Percentiles rank a stretch among this genome's conserved stretches.
These are phyloP conservation scores for Polydrusus pterygomalis DNA, from an alignment of 2,888 invertebrate genomes.

Conservation along the genomic window DNA sequence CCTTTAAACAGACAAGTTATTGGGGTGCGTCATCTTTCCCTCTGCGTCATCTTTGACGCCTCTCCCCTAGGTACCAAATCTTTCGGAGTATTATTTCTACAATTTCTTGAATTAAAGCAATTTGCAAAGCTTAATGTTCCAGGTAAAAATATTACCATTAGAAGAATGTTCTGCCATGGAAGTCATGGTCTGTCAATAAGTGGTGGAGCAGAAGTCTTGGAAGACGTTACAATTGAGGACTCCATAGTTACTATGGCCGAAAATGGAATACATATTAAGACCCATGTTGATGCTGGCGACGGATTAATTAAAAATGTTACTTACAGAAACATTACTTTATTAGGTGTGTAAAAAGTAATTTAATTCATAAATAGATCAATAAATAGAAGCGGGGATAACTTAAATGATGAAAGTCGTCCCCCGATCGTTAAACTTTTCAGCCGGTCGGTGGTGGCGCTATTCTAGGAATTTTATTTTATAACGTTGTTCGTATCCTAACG, in stretches of 20 bases:
- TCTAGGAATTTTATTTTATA: no score
- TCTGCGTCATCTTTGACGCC: no score
- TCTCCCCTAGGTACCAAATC: no score
- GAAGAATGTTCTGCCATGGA: constrained; percentile 53
- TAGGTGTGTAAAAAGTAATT: constrained; percentile 27
- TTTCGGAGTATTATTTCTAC: no score
- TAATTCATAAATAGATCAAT: neutral
- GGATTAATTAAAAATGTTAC: constrained; percentile 50
- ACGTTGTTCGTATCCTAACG: no score
- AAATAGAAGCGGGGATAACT: no score
- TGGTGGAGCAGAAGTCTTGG: constrained; percentile 41
- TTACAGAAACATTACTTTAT: constrained; percentile 51
- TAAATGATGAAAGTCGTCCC: no score
- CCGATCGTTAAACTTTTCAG: no score
- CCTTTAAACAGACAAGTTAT: no score
- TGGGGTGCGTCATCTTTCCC: no score
- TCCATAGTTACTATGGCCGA: constrained; percentile 45
- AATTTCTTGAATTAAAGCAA: no score
- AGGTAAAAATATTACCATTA: constrained; percentile 51
- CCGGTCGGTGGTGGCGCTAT: no score
- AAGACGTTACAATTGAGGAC: constrained; percentile 47
- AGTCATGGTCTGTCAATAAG: constrained; percentile 56
- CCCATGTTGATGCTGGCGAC: constrained; percentile 50
- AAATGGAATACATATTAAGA: constrained; percentile 57
- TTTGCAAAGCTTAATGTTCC: constrained; percentile 1